Conservation (phyloP, 2,797 vertebrate species). For the Tauraco hartlaubi region DNA sequence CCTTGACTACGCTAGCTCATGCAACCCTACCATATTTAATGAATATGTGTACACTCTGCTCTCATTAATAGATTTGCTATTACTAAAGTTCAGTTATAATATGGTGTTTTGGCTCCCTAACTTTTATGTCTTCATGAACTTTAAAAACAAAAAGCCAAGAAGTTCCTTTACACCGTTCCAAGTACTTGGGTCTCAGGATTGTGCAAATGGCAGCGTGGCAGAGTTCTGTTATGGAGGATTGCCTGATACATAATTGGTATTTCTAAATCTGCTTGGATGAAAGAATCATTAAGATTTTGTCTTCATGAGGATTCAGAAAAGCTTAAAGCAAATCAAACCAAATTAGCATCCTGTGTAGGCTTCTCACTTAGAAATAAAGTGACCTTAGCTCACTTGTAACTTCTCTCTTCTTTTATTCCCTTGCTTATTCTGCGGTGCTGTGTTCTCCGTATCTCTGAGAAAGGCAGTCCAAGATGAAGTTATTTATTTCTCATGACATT, state of each 20-base stretch:
- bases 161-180: neutral
- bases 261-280: neutral
- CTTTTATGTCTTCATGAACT: neutral
- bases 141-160: neutral
- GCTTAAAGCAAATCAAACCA: neutral
- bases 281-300: neutral
- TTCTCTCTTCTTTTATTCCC: neutral
- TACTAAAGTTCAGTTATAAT: neutral
- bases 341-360: neutral
- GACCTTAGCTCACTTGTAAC: neutral
- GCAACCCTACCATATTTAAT: neutral
- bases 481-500: conserved; percentile 46
- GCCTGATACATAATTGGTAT: neutral
- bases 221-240: neutral
- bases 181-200: neutral
- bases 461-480: neutral
- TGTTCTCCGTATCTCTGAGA: neutral
- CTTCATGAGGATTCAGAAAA: neutral
- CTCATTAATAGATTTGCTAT: neutral
- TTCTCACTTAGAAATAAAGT: neutral
- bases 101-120: neutral
- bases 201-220: fast-evolving
- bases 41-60: neutral
- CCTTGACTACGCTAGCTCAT: neutral
- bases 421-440: neutral